phyloP scores from a whole-genome alignment of 2,888 invertebrate genomes.

The Aethes cnicana region DNA sequence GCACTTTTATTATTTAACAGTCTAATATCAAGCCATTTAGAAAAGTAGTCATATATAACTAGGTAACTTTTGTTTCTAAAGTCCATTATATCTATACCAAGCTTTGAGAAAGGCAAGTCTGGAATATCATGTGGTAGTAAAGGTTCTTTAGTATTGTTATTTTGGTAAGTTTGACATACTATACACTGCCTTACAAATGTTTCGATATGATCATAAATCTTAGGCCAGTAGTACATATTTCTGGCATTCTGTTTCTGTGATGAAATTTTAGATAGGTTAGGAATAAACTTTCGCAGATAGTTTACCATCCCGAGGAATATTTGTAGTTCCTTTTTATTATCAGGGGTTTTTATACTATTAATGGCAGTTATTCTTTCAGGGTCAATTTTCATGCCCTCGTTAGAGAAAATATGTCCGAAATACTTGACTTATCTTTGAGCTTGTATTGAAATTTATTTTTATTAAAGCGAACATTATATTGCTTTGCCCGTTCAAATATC shows the following conservation, averaged over 20 bases:
- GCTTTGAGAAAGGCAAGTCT: constrained; percentile 33
- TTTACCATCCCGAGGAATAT: constrained; percentile 34
- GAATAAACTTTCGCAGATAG: constrained; percentile 35
- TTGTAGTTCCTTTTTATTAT: constrained; percentile 36
- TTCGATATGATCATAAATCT: constrained; percentile 43
- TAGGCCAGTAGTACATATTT: constrained; percentile 45
- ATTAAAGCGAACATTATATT: constrained; percentile 34
- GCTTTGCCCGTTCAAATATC: constrained; percentile 29
- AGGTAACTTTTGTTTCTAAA: no score
- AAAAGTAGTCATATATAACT: constrained; percentile 20
- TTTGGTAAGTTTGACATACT: constrained; percentile 37
- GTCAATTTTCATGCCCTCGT: constrained; percentile 32
- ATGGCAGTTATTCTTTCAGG: constrained; percentile 32
- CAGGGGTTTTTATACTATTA: constrained; percentile 33
- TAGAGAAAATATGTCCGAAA: no score
- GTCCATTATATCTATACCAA: no score
- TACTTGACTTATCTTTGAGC: no score
- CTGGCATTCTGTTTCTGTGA: constrained; percentile 40
- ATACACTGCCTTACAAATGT: constrained; percentile 32
- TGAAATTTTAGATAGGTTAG: constrained; percentile 32
- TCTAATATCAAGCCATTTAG: constrained; percentile 15
- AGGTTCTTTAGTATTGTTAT: constrained; percentile 34
- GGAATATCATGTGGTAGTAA: constrained; percentile 30
- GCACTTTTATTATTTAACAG: no score
- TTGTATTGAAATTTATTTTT: no score